phyloP scores from a whole-genome alignment of 2,797 vertebrate species.

The Melanotaenia nigrans region DNA sequence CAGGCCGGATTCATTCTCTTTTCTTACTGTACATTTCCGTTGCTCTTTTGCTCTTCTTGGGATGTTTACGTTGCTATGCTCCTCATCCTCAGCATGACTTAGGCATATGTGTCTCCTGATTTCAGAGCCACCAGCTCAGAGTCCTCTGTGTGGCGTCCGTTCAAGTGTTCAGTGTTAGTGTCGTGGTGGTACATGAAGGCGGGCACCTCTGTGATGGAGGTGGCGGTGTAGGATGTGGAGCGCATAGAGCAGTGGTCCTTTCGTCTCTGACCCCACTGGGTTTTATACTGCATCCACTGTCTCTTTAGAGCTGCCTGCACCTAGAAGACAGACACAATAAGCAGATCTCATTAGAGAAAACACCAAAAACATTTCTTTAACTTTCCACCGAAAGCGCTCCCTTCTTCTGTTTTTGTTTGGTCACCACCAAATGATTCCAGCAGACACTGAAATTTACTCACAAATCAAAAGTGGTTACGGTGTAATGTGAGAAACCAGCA shows the following conservation, averaged over 20 bases:
- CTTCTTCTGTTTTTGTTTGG: background rate
- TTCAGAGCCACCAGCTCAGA: constrained; percentile 88
- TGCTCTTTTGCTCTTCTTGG: constrained; percentile 4
- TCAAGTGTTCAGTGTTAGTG: constrained; percentile 85
- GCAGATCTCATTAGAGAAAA: background rate
- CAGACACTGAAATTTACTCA: constrained; percentile 25
- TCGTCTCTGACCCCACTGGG: constrained; percentile 90
- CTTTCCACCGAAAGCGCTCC: background rate
- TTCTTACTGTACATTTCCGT: constrained; percentile 17
- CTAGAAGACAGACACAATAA: constrained; percentile 68
- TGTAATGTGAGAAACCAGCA: background rate
- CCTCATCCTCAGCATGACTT: constrained; percentile 26
- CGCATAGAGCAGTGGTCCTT: constrained; percentile 89
- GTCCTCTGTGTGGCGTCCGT: constrained; percentile 82
- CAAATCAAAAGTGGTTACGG: constrained; percentile 20
- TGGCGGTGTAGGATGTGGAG: constrained; percentile 91
- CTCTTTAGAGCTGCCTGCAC: constrained; percentile 92
- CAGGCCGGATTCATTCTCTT: constrained; percentile 15
- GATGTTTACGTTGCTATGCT: background rate
- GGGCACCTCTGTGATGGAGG: constrained; percentile 91
- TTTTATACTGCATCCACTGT: constrained; percentile 93
- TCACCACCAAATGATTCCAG: constrained; percentile 13
- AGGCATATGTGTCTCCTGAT: constrained; percentile 86
- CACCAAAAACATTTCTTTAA: constrained; percentile 3
- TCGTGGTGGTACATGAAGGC: constrained; percentile 90